Conservation (phyloP, 2,888 invertebrate genomes). For the Thysanoteuthis rhombus region DNA sequence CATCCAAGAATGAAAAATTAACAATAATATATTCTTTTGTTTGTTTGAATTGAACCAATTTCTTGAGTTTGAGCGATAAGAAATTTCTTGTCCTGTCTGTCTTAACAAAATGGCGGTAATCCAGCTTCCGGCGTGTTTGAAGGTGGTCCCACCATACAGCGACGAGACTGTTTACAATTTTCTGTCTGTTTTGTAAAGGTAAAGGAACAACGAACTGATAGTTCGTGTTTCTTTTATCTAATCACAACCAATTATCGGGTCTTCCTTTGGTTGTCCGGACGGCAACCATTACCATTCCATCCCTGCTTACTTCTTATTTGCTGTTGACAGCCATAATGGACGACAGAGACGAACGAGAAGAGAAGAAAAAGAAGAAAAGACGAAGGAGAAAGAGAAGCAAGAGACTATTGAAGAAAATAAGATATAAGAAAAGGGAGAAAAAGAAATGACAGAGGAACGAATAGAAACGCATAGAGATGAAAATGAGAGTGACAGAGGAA, state of each 20-base stretch:
- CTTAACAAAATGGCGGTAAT: neutral
- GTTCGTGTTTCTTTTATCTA: neutral
- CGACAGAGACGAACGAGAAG: neutral
- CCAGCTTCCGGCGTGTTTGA: neutral
- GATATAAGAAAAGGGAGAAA: neutral
- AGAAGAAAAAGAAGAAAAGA: neutral
- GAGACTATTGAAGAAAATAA: too few relatives aligned
- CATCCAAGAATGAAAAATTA: too few relatives aligned
- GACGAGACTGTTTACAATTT: neutral
- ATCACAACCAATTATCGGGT: constrained; percentile 12
- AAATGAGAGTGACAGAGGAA: too few relatives aligned
- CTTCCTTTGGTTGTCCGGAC: neutral
- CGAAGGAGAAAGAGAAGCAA: neutral
- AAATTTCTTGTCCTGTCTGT: neutral
- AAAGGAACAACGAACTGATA: neutral
- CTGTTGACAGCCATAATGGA: neutral
- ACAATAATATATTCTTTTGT: too few relatives aligned
- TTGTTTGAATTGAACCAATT: neutral
- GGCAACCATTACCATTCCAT: neutral
- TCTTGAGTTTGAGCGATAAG: neutral
- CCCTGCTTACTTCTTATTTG: neutral
- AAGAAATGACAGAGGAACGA: neutral
- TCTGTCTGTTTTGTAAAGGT: neutral
- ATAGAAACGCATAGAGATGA: neutral
- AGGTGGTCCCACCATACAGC: neutral